Conservation (phyloP, 2,113 vertebrate species). For the Myocastor coypus region DNA sequence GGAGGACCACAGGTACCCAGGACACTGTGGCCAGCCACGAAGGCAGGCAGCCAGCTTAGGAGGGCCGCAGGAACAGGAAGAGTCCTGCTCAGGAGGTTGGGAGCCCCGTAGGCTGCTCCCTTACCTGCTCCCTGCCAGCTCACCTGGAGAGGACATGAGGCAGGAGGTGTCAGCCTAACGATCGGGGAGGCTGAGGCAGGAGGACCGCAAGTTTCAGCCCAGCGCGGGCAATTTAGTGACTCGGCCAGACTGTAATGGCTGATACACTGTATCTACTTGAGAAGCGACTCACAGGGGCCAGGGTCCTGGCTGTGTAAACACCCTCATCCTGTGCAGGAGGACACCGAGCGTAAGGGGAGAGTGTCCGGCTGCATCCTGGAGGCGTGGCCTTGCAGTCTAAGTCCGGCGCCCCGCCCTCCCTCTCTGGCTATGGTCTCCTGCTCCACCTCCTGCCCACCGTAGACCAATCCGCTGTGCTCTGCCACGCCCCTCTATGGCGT, state of each 20-base stretch:
- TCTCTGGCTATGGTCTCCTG: not conserved
- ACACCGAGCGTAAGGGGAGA: too few relatives aligned
- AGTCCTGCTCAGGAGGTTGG: not conserved
- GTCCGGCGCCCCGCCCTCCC: not conserved
- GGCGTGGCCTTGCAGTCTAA: not conserved
- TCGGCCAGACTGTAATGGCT: not conserved
- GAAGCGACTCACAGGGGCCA: too few relatives aligned
- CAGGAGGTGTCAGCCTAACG: not conserved
- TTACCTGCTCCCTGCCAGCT: not conserved
- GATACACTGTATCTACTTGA: too few relatives aligned
- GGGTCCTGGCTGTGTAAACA: too few relatives aligned
- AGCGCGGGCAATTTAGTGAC: not conserved
- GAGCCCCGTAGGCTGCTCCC: not conserved
- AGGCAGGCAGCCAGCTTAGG: not conserved
- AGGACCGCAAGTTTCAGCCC: not conserved
- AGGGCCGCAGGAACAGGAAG: not conserved
- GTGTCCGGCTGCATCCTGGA: not conserved
- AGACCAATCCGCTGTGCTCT: not conserved
- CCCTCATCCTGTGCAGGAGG: too few relatives aligned
- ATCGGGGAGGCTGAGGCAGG: not conserved
- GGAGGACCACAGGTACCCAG: rapidly evolving
- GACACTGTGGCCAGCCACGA: rapidly evolving
- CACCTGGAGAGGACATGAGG: not conserved
- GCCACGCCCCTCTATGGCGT: not conserved
- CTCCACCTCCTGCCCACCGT: not conserved